A percentile compares a stretch with the other conserved stretches of the same genome.
Conservation (phyloP, 2,888 invertebrate species). For the Hermaeophaga mercurialis region DNA sequence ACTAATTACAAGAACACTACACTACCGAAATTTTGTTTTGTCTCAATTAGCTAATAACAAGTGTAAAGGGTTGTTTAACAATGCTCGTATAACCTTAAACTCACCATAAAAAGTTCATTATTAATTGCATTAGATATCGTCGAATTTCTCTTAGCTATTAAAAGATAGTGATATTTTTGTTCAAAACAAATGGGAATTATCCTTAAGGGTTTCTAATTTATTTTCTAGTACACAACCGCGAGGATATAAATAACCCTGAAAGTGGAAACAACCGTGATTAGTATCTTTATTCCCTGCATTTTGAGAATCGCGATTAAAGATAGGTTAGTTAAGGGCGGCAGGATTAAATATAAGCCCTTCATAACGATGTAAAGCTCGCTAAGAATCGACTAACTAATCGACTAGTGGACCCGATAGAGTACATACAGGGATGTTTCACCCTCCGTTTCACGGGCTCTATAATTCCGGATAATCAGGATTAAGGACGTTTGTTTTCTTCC, state of each 20-base stretch:
- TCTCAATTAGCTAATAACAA: too few relatives aligned
- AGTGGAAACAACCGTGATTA: conserved; percentile 24
- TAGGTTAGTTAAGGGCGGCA: conserved; percentile 33
- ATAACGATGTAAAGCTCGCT: conserved; percentile 43
- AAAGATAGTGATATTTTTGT: too few relatives aligned
- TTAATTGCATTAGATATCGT: too few relatives aligned
- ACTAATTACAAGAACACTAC: too few relatives aligned
- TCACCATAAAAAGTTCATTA: too few relatives aligned
- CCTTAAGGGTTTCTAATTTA: conserved; percentile 14
- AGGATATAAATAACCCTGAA: conserved; percentile 21
- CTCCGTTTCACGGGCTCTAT: conserved; percentile 29
- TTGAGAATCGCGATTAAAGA: conserved; percentile 20
- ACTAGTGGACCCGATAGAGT: conserved; percentile 30
- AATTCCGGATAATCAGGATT: conserved; percentile 31
- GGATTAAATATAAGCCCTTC: conserved; percentile 40
- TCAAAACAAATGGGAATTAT: conserved; percentile 12
- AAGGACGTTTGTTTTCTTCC: conserved; percentile 26
- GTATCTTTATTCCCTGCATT: conserved; percentile 24
- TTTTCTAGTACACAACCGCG: neutral
- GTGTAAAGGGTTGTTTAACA: too few relatives aligned
- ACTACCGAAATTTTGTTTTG: too few relatives aligned
- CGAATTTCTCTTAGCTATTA: too few relatives aligned
- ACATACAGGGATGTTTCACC: conserved; percentile 27
- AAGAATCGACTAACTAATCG: conserved; percentile 38
- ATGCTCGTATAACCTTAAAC: too few relatives aligned